Conservation (phyloP, 1,140 invertebrate species). For the Diorhabda sublineata region DNA sequence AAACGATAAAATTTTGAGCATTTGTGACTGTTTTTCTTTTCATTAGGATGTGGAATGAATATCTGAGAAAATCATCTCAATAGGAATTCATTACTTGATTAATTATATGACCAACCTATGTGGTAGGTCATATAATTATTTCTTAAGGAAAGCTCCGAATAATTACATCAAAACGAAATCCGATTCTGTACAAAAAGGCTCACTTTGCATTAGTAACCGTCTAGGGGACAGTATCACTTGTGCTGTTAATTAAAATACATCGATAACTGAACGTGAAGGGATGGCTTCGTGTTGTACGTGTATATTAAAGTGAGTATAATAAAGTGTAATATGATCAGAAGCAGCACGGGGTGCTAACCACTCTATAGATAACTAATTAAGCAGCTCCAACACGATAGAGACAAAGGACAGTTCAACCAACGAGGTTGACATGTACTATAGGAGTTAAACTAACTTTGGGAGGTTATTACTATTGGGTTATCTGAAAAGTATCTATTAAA, state of each 20-base stretch:
- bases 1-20: too few species aligned
- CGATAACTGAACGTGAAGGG: slow-evolving; percentile 1
- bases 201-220: neutral
- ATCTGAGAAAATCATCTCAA: too few species aligned
- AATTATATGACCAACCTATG: too few species aligned
- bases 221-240: neutral
- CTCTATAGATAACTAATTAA: slow-evolving; percentile 1
- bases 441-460: neutral
- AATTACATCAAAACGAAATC: too few species aligned
- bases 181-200: neutral
- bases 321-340: slow-evolving; percentile 1
- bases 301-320: slow-evolving; percentile 1
- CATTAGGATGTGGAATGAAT: too few species aligned
- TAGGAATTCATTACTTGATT: too few species aligned
- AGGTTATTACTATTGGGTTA: neutral
- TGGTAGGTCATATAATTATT: too few species aligned
- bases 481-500: neutral
- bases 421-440: neutral
- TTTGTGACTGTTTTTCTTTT: too few species aligned
- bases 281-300: neutral
- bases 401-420: neutral
- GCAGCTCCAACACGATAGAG: neutral
- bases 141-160: too few species aligned
- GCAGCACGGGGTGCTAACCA: neutral
- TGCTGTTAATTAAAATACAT: neutral